Evolutionary conservation across 1,140 invertebrate genomes (phyloP).

Genomic region (Drepana arcuata): DNA sequence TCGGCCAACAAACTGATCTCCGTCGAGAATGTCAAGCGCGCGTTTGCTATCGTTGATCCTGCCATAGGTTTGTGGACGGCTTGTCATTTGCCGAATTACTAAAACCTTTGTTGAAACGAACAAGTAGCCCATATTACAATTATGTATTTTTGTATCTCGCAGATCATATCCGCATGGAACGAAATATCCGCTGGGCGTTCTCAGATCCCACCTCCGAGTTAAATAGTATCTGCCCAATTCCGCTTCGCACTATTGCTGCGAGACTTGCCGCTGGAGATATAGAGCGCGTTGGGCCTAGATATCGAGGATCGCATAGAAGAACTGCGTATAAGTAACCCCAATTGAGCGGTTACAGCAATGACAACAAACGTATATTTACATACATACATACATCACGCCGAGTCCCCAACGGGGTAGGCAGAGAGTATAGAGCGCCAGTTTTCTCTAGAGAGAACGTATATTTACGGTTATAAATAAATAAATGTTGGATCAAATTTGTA

Average conservation of each 20-base stretch:
- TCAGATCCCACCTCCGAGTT: conserved; percentile 41
- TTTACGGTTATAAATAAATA: too few relatives aligned
- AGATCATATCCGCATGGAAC: conserved; percentile 68
- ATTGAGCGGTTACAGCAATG: too few relatives aligned
- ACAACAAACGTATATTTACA: too few relatives aligned
- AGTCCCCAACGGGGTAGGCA: too few relatives aligned
- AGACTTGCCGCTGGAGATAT: conserved; percentile 56
- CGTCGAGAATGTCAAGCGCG: conserved; percentile 51
- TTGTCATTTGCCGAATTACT: too few relatives aligned
- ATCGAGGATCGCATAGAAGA: conserved; percentile 19
- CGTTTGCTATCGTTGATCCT: conserved; percentile 62
- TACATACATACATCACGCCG: too few relatives aligned
- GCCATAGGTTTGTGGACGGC: conserved; percentile 42
- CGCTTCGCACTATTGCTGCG: conserved; percentile 35
- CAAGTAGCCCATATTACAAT: too few relatives aligned
- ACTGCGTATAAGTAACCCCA: conserved; percentile 18
- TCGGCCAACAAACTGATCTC: conserved; percentile 26
- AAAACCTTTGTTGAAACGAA: too few relatives aligned
- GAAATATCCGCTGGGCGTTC: conserved; percentile 64
- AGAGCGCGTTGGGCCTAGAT: conserved; percentile 47
- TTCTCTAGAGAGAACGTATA: too few relatives aligned
- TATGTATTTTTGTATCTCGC: conserved; percentile 16
- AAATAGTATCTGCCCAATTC: conserved; percentile 34
- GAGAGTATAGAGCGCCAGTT: too few relatives aligned
- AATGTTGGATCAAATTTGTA: not conserved